A percentile compares a stretch with the other conserved stretches of the same genome.
Evolutionary conservation across 2,888 invertebrate genomes (phyloP).

Genomic region (Ptycholaimellus sp.): DNA sequence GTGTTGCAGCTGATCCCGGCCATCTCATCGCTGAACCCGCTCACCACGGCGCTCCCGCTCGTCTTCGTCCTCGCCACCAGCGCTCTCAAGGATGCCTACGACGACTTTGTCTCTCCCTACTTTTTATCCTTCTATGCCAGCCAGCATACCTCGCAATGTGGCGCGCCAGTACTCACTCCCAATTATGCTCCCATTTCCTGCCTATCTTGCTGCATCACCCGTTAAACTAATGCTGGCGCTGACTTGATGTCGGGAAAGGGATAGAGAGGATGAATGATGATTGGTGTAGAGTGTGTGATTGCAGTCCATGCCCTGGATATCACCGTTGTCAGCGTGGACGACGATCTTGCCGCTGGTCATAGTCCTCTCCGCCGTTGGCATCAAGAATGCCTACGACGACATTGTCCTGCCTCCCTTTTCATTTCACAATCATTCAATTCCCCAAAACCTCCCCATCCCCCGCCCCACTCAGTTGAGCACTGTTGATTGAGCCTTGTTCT

Average conservation of each 20-base stretch:
- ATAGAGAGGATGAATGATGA: no score
- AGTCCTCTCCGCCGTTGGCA: constrained; percentile 72
- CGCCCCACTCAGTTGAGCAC: no score
- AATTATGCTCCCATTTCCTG: no score
- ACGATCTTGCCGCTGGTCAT: constrained; percentile 85
- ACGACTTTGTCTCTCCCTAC: constrained; percentile 50
- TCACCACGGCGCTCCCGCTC: constrained; percentile 79
- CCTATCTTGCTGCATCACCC: no score
- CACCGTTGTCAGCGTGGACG: constrained; percentile 80
- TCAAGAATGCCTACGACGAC: constrained; percentile 95
- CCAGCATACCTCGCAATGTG: no score
- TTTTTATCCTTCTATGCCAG: no score
- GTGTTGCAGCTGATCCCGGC: constrained; percentile 57
- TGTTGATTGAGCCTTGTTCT: no score
- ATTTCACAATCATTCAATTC: no score
- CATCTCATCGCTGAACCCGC: constrained; percentile 77
- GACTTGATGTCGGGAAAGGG: no score
- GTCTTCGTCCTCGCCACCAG: constrained; percentile 73
- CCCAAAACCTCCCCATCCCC: no score
- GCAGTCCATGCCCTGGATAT: constrained; percentile 73
- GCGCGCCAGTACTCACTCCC: no score
- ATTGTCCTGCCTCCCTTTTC: constrained; percentile 38
- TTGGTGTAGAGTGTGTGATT: constrained; percentile 11
- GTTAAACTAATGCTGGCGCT: no score
- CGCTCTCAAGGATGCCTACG: constrained; percentile 86